Percentiles rank a stretch among this genome's conserved stretches.
Evolutionary conservation across 2,113 vertebrate species (phyloP).

Genomic region (Gobio gobio): DNA sequence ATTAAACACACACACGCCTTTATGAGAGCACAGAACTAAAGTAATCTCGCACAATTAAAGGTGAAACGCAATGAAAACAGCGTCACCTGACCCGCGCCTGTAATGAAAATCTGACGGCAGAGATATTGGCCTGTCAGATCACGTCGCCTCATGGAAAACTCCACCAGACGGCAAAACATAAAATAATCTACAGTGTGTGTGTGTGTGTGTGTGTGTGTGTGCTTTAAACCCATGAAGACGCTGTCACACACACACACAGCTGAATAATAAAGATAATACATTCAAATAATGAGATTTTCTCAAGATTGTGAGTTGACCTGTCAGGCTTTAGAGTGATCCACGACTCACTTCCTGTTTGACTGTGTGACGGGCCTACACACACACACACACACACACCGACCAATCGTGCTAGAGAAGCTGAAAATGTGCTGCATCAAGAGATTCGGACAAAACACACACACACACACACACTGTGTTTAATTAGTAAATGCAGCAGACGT

Average conservation of each 20-base stretch:
- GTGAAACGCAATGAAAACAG: conserved; percentile 39
- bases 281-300: too few species aligned
- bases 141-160: not conserved
- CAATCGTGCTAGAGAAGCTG: not conserved
- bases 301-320: too few species aligned
- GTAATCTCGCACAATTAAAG: conserved; percentile 54
- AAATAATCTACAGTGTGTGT: not conserved
- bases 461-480: conserved; percentile 19
- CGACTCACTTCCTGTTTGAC: too few species aligned
- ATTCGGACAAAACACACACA: conserved; percentile 15
- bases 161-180: not conserved
- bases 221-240: not conserved
- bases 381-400: not conserved
- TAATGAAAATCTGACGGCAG: not conserved
- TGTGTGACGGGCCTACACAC: too few species aligned
- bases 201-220: not conserved
- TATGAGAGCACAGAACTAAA: conserved; percentile 29
- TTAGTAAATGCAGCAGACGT: conserved; percentile 53
- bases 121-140: conserved; percentile 38
- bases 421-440: conserved; percentile 1
- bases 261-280: too few species aligned
- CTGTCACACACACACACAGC: too few species aligned
- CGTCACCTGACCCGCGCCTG: conserved; percentile 16
- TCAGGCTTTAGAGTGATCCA: too few species aligned
- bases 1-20: conserved; percentile 34